Evolutionary conservation across 2,113 vertebrate species (phyloP), one percentile per base, ranked within the genome.

Genomic region (Mustela lutreola): DNA sequence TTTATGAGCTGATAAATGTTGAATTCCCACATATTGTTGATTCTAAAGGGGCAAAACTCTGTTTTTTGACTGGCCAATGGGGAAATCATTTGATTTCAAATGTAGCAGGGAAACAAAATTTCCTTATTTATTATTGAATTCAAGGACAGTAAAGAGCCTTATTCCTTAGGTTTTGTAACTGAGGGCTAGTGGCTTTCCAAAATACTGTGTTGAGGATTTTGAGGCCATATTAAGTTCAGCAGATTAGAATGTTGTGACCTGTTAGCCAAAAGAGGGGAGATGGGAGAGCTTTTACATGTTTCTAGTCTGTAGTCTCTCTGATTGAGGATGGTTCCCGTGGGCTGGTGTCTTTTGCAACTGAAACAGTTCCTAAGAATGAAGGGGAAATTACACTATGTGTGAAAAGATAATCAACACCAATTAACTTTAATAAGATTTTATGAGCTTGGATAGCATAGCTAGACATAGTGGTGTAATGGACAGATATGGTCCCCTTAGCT

Each of bases 121-220:
- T 95, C n/a, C 76, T 94, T 60, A 87, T 70, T 97, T 87, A 65
- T 96, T 90, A 78, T 26, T 85, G 76, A 81, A 80, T 65, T 81
- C 58, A 63, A 56, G 39, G 39, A n/a, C 87, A 79, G 19, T 83
- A 62, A 89, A 89, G 42, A 89, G 36, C 5, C 5, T 60, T 90
- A 56, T 36, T 11, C 76, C n/a, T 76, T 15, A 36, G 88, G 33
- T 21, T 86, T 24, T 62, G 4, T 79, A 84, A 81, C 84, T 60
- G 53, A 26, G 28, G 33, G 15, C 70, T 50, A 50, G n/a, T 70
- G 39, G 5, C 14, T 81, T 4, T 67, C 19, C 90, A 14, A 4
- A 78, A 62, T 71, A 45, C 14, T 18, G 16, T 90, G 56, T 12
- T 87, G 56, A 83, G 10, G 50, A 84, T 58, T 92, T 48, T 70